Evolutionary conservation across 2,113 vertebrate species (phyloP).

Genomic region (Semnornis frantzii): DNA sequence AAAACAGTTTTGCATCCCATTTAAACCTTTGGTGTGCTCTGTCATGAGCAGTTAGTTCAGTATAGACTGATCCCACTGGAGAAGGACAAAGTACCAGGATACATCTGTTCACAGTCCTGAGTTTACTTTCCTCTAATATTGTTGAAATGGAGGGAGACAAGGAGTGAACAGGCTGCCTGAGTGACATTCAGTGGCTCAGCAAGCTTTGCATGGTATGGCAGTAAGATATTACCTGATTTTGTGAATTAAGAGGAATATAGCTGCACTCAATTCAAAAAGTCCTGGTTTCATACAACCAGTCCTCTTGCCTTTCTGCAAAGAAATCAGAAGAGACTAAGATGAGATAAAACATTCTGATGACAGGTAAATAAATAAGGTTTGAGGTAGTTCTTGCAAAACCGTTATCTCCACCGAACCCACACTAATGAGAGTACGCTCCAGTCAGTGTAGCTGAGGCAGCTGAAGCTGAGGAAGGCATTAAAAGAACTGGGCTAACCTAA

Average conservation of each 20-base stretch:
- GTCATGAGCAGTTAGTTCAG: neutral
- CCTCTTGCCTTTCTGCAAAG: neutral
- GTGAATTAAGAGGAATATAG: neutral
- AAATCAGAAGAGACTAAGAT: neutral
- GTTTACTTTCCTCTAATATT: neutral
- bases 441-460: neutral
- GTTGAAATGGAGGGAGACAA: neutral
- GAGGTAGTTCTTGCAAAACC: neutral
- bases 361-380: neutral
- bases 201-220: neutral
- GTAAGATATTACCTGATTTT: neutral
- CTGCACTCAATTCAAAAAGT: neutral
- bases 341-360: neutral
- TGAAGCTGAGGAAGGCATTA: neutral
- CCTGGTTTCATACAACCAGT: neutral
- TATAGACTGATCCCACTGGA: neutral
- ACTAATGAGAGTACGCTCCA: neutral
- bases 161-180: neutral
- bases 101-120: neutral
- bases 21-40: too few relatives aligned
- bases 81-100: neutral
- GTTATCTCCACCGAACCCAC: neutral
- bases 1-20: too few relatives aligned
- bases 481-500: neutral
- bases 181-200: neutral